Evolutionary conservation across 1,140 invertebrate species (phyloP), one percentile per base, ranked within the genome.

Genomic region (Spodoptera litura): DNA sequence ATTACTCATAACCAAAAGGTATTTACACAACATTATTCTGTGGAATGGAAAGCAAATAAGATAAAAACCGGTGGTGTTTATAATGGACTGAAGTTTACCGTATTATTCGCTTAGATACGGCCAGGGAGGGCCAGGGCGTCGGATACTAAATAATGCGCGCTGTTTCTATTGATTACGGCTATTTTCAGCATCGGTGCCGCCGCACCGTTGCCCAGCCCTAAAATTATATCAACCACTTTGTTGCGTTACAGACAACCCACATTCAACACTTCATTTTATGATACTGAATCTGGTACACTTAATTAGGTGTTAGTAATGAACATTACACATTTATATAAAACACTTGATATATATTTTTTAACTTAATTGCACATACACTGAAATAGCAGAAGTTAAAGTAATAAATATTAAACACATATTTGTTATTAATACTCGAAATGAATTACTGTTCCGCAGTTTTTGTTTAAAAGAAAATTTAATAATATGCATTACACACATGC

Each of bases 151-250:
- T 85, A 85, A 85, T 85, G 80, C 80, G 84, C 81, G 78, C 53
- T 59, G 83, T 79, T 81, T 52, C 80, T 90, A 88, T 90, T 86
- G 89, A 90, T 90, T 89, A 83, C 78, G 79, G 83, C 87, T 88
- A 86, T 90, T 90, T 89, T 84, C 66, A 88, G 85, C 68, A 74
- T 73, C 73, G 71, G 52, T 25, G 55, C 44, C 70, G 79, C 25
- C 55, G 75, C 73, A 55, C 38, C 62, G 70, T 15, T 74, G n/a
- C 53, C 38, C 25, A 56, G 51, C 68, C 51, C 58, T 56, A 44
- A 75, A 78, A 59, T 73, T 71, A 79, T 78, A 66, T 78, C 15
- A 73, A 61, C 38, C 15, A 59, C 31, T 51, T 58, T 53, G 72
- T 68, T 79, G n/a, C 38, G n/a, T 71, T 15, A 0, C 13, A 25